Evolutionary conservation across 2,113 vertebrate species (phyloP).

Genomic region (Rhea pennata): DNA sequence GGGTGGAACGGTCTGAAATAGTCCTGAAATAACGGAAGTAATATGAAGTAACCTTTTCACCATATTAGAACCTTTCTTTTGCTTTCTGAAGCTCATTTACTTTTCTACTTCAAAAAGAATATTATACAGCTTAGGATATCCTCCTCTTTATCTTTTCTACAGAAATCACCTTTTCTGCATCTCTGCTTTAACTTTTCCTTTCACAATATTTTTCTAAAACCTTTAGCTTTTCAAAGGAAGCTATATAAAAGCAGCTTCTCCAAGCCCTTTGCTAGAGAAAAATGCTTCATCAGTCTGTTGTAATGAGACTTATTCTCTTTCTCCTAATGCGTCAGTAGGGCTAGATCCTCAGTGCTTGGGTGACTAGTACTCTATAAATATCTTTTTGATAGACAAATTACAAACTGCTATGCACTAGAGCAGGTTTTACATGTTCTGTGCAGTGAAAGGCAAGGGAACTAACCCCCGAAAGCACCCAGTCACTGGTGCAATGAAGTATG

Average conservation of each 20-base stretch:
- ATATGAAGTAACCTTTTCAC: not conserved
- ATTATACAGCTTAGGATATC: not conserved
- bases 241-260: not conserved
- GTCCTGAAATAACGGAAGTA: not conserved
- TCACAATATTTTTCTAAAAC: not conserved
- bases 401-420: not conserved
- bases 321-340: not conserved
- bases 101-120: not conserved
- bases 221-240: not conserved
- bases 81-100: not conserved
- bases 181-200: not conserved
- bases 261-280: not conserved
- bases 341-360: not conserved
- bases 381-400: conserved; percentile 35
- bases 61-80: not conserved
- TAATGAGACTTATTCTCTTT: not conserved
- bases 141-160: not conserved
- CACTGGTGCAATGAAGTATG: not conserved
- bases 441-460: conserved; percentile 3
- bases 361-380: conserved; percentile 30
- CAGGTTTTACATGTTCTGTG: conserved; percentile 6
- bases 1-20: not conserved
- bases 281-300: not conserved
- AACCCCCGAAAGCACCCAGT: not conserved
- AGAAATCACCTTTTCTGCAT: not conserved